These are phyloP conservation scores for Leucophenga varia DNA, from an alignment of 1,140 invertebrate species.

Conservation along the genomic window DNA sequence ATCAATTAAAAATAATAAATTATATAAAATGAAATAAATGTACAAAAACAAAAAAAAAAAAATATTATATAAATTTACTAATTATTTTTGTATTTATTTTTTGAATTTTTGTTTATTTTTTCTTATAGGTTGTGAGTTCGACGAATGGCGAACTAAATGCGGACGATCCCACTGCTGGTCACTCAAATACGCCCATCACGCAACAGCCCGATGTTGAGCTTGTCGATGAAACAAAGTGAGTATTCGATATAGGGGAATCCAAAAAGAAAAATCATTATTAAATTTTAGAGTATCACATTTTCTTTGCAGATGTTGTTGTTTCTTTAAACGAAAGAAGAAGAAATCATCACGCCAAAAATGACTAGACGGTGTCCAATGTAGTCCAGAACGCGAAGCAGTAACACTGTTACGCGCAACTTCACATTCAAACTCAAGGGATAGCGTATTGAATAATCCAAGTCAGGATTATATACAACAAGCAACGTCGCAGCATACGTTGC, in stretches of 20 bases:
- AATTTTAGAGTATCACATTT: too few species aligned
- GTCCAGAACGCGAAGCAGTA: conserved; percentile 67
- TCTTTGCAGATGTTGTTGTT: conserved; percentile 89
- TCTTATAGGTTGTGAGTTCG: conserved; percentile 90
- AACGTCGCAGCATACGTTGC: conserved; percentile 57
- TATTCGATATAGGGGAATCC: conserved; percentile 43
- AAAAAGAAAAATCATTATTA: conserved; percentile 51
- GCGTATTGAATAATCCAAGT: conserved; percentile 61
- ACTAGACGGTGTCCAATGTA: conserved; percentile 58
- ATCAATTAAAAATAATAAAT: neutral
- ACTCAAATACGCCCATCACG: conserved; percentile 95
- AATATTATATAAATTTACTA: neutral
- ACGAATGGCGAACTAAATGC: conserved; percentile 94
- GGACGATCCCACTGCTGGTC: conserved; percentile 93
- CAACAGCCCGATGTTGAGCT: conserved; percentile 89
- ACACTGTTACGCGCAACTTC: conserved; percentile 67
- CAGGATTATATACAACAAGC: conserved; percentile 57
- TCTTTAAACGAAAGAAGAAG: conserved; percentile 97
- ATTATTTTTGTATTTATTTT: neutral
- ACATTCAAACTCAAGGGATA: conserved; percentile 69
- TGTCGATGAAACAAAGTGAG: conserved; percentile 89
- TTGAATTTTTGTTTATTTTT: neutral
- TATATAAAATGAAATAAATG: neutral
- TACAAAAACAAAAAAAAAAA: neutral
- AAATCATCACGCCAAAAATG: conserved; percentile 65